Evolutionary conservation across 2,888 invertebrate genomes (phyloP).

Genomic region (Rhagonycha lutea): DNA sequence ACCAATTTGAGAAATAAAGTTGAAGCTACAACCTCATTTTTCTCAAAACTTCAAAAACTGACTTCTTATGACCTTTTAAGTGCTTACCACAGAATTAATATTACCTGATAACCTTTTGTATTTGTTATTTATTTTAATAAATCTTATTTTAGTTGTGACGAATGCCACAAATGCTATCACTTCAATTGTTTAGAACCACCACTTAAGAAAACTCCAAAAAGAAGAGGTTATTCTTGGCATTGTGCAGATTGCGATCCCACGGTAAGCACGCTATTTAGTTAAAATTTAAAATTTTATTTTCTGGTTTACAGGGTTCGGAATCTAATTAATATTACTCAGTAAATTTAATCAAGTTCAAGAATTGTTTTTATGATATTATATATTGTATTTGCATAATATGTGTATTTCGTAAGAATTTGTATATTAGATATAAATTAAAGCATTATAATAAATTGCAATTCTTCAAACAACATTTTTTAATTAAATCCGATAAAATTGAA

Average conservation of each 20-base stretch:
- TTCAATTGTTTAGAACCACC: conserved; percentile 93
- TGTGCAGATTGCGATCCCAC: conserved; percentile 95
- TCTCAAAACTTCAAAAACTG: too few species aligned
- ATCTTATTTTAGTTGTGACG: conserved; percentile 75
- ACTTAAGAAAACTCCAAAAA: conserved; percentile 90
- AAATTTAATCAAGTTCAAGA: neutral
- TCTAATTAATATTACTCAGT: conserved; percentile 31
- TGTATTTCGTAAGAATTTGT: neutral
- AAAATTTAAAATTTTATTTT: neutral
- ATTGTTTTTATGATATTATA: neutral
- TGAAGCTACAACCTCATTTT: too few species aligned
- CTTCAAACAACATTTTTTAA: neutral
- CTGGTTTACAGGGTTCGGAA: conserved; percentile 41
- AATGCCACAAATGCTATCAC: conserved; percentile 88
- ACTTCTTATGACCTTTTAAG: too few species aligned
- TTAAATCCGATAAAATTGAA: too few species aligned
- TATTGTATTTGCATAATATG: neutral
- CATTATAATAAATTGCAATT: neutral
- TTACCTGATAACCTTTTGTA: too few species aligned
- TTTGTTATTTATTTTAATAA: neutral
- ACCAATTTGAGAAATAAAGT: too few species aligned
- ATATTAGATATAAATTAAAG: neutral
- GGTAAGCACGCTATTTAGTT: conserved; percentile 58
- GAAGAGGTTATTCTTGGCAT: conserved; percentile 93
- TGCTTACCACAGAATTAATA: too few species aligned